Percentiles rank a stretch among this genome's conserved stretches.
phyloP scores from a whole-genome alignment of 2,113 vertebrate genomes.

The Cheilinus undulatus region DNA sequence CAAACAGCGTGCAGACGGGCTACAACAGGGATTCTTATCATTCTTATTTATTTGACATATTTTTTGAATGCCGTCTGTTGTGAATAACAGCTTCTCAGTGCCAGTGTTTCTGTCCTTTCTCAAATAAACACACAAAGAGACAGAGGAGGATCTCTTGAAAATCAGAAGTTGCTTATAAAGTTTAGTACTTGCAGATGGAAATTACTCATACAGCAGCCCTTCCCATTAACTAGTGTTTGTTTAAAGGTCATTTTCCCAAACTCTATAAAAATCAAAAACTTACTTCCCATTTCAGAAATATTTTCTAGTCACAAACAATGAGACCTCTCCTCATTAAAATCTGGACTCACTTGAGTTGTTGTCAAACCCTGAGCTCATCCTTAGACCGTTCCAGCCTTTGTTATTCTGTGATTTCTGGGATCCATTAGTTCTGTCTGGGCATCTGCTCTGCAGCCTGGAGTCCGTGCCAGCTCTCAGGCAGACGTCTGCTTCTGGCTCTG shows the following conservation, averaged over 20 bases:
- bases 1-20: background rate
- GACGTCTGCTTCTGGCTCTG: slow-evolving; percentile 71
- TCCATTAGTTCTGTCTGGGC: slow-evolving; percentile 68
- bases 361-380: slow-evolving; percentile 48
- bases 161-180: too few species aligned
- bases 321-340: slow-evolving; percentile 33
- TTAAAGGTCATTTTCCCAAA: too few species aligned
- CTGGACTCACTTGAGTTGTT: slow-evolving; percentile 39
- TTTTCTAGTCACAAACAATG: slow-evolving; percentile 35
- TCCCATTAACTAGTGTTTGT: background rate
- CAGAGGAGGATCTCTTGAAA: too few species aligned
- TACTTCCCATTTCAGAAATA: slow-evolving; percentile 17
- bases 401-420: slow-evolving; percentile 58
- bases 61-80: too few species aligned
- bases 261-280: slow-evolving; percentile 14
- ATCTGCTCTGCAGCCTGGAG: slow-evolving; percentile 60
- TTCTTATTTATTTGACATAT: too few species aligned
- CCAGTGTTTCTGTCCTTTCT: too few species aligned
- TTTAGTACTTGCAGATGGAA: too few species aligned
- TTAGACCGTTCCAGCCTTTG: slow-evolving; percentile 50
- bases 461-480: slow-evolving; percentile 68
- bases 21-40: background rate
- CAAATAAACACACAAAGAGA: too few species aligned
- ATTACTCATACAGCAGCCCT: too few species aligned
- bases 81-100: too few species aligned